These are phyloP conservation scores for Trichogramma dendrolimi DNA, from an alignment of 2,888 invertebrate species.

Conservation along the genomic window DNA sequence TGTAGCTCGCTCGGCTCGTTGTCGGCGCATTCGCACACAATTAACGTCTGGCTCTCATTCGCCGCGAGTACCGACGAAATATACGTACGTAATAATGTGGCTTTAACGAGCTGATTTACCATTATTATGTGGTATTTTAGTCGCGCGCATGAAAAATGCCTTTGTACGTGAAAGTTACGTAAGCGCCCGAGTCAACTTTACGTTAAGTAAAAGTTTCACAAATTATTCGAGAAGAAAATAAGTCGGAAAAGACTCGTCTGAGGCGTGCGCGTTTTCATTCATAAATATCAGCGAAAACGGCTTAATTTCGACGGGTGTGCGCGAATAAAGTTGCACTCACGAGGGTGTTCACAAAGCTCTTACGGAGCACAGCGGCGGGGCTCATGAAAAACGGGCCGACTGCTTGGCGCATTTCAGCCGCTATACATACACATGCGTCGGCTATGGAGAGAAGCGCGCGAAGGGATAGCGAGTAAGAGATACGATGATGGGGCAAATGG, in stretches of 20 bases:
- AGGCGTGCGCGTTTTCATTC: conserved; percentile 40
- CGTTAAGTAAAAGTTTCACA: background rate
- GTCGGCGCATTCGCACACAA: conserved; percentile 40
- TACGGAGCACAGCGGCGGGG: too few species aligned
- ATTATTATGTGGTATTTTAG: conserved; percentile 25
- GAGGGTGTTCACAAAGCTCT: too few species aligned
- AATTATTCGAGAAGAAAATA: background rate
- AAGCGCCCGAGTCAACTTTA: too few species aligned
- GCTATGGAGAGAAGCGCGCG: background rate
- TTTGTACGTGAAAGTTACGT: conserved; percentile 29
- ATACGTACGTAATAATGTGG: conserved; percentile 16
- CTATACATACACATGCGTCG: too few species aligned
- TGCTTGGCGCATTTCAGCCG: too few species aligned
- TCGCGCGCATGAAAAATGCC: conserved; percentile 28
- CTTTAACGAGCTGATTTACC: conserved; percentile 39
- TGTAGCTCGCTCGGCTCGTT: conserved; percentile 30
- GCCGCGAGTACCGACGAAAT: conserved; percentile 31
- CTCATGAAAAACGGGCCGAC: too few species aligned
- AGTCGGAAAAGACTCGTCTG: too few species aligned
- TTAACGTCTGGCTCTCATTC: conserved; percentile 40
- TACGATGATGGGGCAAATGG: conserved; percentile 2
- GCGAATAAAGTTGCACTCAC: too few species aligned
- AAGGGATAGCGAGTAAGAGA: conserved; percentile 13
- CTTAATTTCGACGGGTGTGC: conserved; percentile 45
- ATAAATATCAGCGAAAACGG: conserved; percentile 52